Evolutionary conservation across 2,797 vertebrate genomes (phyloP), one percentile per base, ranked within the genome.

Genomic region (Lacerta viridis): DNA sequence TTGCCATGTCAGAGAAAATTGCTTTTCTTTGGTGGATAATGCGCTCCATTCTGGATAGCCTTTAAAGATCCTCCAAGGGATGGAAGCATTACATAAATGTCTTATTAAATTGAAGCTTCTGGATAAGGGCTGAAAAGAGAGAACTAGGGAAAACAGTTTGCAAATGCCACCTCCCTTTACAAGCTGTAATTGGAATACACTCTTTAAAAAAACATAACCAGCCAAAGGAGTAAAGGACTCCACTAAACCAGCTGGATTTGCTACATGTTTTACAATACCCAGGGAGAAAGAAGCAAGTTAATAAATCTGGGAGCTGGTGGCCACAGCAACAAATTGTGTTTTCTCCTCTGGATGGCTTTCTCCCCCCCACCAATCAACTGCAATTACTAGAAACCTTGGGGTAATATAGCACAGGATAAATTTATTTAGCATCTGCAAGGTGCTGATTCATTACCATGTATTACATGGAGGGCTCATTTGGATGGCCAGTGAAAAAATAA

Each of bases 321-420:
- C 94, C 93, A 93, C 92, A 95, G 93, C 91, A 96, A 95, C 93
- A 96, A 94, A 95, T 95, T 94, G 93, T 90, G 76, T 94, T 94
- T 76, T 93, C 89, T 94, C 39, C 91, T 91, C 90, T 89, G 87
- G 86, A 91, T 91, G 55, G 90, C 71, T 94, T 91, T 7, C 1
- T 55, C 10, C 76, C 43, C 82, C 82, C 27, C 5, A 77, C 82
- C 79, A 91, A 86, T 93, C 92, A 95, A 74, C 87, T 92, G 93
- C 91, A 94, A 96, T 95, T 95, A 94, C 90, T 0, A 0, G 59
- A 88, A 89, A 94, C 93, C 93, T 95, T 84, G 43, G 91, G 85
- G 93, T 92, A 93, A 95, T 84, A 86, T 4, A 90, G 89, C 90
- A 85, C 75, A 87, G 74, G 81, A 41, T 84, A 92, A 90, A 95